Percentiles rank a stretch among this genome's conserved stretches.
These are phyloP conservation scores for Acanthococcus lagerstroemiae DNA, from an alignment of 2,888 invertebrate genomes.

Conservation along the genomic window DNA sequence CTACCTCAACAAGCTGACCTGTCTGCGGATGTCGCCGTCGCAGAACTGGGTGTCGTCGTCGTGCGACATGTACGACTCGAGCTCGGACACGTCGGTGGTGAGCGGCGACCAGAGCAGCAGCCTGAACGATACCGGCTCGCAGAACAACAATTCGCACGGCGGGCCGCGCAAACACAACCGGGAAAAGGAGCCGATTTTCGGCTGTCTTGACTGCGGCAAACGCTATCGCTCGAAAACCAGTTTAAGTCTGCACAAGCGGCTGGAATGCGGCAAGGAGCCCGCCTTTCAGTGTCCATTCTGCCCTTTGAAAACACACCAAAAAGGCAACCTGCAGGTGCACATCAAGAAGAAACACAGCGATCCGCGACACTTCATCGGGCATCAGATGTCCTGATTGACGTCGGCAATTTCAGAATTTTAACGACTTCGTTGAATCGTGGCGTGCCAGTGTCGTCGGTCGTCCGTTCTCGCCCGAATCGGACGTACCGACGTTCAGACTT, in stretches of 20 bases:
- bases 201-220: slow-evolving; percentile 38
- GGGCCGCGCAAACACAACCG: slow-evolving; percentile 32
- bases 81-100: slow-evolving; percentile 28
- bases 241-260: slow-evolving; percentile 38
- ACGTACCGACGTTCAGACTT: background rate
- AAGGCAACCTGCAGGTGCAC: slow-evolving; percentile 38
- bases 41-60: slow-evolving; percentile 23
- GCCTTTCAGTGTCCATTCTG: slow-evolving; percentile 39
- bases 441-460: background rate
- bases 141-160: background rate
- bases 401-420: background rate
- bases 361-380: slow-evolving; percentile 26
- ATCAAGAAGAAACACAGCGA: slow-evolving; percentile 37
- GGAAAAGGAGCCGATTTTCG: slow-evolving; percentile 34
- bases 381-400: slow-evolving; percentile 5
- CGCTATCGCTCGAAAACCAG: slow-evolving; percentile 39
- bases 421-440: background rate
- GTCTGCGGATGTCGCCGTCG: slow-evolving; percentile 22
- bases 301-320: slow-evolving; percentile 38
- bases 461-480: background rate
- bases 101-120: slow-evolving; percentile 10
- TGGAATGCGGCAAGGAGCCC: slow-evolving; percentile 40
- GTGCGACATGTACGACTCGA: slow-evolving; percentile 32
- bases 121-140: background rate
- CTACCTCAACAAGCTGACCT: slow-evolving; percentile 32